Conservation (phyloP, 2,113 vertebrate species). For the Trichechus manatus region DNA sequence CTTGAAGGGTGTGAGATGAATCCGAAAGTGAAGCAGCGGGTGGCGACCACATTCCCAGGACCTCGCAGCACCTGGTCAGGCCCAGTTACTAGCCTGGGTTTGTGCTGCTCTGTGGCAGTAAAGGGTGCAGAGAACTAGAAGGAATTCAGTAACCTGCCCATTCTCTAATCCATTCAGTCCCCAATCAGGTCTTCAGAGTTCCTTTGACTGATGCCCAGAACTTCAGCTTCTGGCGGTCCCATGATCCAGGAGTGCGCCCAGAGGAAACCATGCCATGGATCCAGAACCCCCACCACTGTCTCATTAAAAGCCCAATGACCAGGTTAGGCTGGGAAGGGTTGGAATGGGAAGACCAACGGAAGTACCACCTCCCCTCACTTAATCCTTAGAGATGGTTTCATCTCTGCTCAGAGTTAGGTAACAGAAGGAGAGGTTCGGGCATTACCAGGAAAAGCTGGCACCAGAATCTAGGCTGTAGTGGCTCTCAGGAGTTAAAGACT, state of each 20-base stretch:
- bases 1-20: slow-evolving; percentile 43
- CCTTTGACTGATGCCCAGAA: slow-evolving; percentile 90
- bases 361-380: not conserved
- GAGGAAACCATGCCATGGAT: slow-evolving; percentile 85
- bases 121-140: not conserved
- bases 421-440: not conserved
- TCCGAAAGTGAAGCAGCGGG: slow-evolving; percentile 33
- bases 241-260: slow-evolving; percentile 21
- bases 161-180: slow-evolving; percentile 83
- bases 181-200: slow-evolving; percentile 88
- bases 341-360: not conserved
- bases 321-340: slow-evolving; percentile 81
- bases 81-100: slow-evolving; percentile 9
- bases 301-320: slow-evolving; percentile 89
- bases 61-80: slow-evolving; percentile 14
- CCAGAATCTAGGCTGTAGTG: not conserved
- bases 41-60: slow-evolving; percentile 40
- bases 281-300: slow-evolving; percentile 80
- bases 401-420: not conserved
- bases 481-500: not conserved
- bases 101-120: not conserved
- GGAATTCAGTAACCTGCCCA: not conserved
- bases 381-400: not conserved
- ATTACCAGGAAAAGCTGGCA: not conserved
- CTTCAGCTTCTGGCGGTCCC: slow-evolving; percentile 88